Conservation (phyloP, 2,888 invertebrate species). For the Ernsta delagoae region DNA sequence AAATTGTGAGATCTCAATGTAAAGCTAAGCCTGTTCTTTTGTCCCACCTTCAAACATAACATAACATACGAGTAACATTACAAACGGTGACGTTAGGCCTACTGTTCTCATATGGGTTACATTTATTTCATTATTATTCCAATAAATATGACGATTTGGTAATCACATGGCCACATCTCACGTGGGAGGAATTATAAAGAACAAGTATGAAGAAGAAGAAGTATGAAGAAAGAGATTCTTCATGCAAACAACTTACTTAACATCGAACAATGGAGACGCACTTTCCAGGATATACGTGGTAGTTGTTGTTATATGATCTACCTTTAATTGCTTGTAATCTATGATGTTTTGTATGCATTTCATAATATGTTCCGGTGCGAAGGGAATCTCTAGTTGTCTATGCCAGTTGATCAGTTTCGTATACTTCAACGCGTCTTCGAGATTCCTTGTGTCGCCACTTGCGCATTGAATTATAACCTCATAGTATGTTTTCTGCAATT, state of each 20-base stretch:
- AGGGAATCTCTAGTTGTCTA: constrained; percentile 11
- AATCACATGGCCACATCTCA: too few species aligned
- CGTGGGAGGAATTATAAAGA: too few species aligned
- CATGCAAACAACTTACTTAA: constrained; percentile 3
- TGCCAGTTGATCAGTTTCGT: constrained; percentile 61
- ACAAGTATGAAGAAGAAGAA: too few species aligned
- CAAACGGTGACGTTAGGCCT: too few species aligned
- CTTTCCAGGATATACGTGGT: constrained; percentile 19
- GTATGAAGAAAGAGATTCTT: too few species aligned
- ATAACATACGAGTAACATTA: too few species aligned
- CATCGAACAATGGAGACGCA: constrained; percentile 11
- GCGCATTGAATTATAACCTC: constrained; percentile 59
- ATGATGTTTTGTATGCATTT: constrained; percentile 15
- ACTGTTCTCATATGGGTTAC: too few species aligned
- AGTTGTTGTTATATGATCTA: neutral
- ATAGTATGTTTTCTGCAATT: constrained; percentile 48
- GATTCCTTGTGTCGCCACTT: constrained; percentile 48
- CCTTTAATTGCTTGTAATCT: neutral
- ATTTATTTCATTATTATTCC: too few species aligned
- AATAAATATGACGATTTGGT: too few species aligned
- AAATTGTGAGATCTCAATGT: too few species aligned
- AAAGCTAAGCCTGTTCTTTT: too few species aligned
- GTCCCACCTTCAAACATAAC: too few species aligned
- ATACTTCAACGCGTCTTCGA: constrained; percentile 54
- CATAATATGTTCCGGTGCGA: constrained; percentile 18